Evolutionary conservation across 1,140 invertebrate species (phyloP).

Genomic region (Drosophila bipectinata): DNA sequence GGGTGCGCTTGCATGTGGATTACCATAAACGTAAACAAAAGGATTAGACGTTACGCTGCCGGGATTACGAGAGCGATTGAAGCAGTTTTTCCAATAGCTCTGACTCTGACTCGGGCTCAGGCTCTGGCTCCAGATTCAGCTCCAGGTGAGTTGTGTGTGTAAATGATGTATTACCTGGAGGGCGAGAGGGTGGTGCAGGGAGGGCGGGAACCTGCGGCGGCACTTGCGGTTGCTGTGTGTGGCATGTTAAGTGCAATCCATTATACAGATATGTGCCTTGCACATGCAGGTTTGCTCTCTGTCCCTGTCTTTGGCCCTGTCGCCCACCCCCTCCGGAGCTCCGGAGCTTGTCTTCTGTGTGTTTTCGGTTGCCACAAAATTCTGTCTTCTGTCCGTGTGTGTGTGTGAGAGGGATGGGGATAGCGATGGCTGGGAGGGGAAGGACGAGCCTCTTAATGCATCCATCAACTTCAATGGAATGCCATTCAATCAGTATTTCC

Average conservation of each 20-base stretch:
- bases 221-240: constrained; percentile 71
- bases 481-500: constrained; percentile 58
- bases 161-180: constrained; percentile 73
- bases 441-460: constrained; percentile 40
- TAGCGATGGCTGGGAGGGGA: not conserved
- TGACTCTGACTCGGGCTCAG: not conserved
- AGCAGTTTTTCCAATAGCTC: constrained; percentile 25
- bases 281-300: constrained; percentile 51
- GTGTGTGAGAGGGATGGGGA: not conserved
- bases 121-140: constrained; percentile 7
- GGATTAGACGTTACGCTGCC: constrained; percentile 51
- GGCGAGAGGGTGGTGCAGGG: not conserved
- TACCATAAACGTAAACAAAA: constrained; percentile 79
- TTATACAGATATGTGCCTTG: constrained; percentile 73
- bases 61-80: constrained; percentile 49
- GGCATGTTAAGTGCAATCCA: constrained; percentile 83
- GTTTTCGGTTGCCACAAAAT: constrained; percentile 56
- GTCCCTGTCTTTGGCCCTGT: constrained; percentile 1
- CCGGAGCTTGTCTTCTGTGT: constrained; percentile 15
- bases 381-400: constrained; percentile 6
- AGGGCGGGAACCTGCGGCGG: constrained; percentile 35
- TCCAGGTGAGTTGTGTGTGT: constrained; percentile 57
- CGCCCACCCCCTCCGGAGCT: constrained; percentile 2
- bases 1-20: constrained; percentile 38
- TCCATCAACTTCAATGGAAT: constrained; percentile 61